phyloP scores from a whole-genome alignment of 2,797 vertebrate genomes.

The Somateria mollissima region DNA sequence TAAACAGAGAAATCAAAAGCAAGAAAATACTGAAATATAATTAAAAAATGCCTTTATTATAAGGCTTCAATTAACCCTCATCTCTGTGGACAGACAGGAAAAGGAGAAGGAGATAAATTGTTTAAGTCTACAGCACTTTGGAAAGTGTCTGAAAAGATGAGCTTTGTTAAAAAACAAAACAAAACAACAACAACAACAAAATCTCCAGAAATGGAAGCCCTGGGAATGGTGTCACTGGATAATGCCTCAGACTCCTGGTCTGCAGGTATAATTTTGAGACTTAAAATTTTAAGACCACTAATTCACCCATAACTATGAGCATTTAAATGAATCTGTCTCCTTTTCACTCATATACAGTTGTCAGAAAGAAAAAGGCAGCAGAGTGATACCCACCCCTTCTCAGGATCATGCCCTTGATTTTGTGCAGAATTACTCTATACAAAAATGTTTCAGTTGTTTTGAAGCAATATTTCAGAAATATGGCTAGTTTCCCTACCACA shows the following conservation, averaged over 20 bases:
- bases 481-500: background rate
- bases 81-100: background rate
- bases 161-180: background rate
- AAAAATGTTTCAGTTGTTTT: background rate
- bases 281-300: background rate
- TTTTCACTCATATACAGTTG: background rate
- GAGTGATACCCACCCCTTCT: background rate
- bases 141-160: background rate
- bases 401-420: background rate
- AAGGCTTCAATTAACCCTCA: background rate
- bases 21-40: background rate
- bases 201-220: background rate
- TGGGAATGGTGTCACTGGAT: background rate
- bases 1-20: background rate
- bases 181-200: too few relatives aligned
- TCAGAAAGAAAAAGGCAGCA: background rate
- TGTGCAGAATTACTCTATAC: background rate
- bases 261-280: background rate
- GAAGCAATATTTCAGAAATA: background rate
- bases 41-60: background rate
- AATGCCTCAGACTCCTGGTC: background rate
- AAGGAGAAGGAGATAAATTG: background rate
- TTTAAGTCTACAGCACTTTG: background rate
- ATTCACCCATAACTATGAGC: background rate
- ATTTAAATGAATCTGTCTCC: background rate